Percentiles rank a stretch among this genome's conserved stretches.
Conservation (phyloP, 2,113 vertebrate species). For the Illadopsis cleaveri region DNA sequence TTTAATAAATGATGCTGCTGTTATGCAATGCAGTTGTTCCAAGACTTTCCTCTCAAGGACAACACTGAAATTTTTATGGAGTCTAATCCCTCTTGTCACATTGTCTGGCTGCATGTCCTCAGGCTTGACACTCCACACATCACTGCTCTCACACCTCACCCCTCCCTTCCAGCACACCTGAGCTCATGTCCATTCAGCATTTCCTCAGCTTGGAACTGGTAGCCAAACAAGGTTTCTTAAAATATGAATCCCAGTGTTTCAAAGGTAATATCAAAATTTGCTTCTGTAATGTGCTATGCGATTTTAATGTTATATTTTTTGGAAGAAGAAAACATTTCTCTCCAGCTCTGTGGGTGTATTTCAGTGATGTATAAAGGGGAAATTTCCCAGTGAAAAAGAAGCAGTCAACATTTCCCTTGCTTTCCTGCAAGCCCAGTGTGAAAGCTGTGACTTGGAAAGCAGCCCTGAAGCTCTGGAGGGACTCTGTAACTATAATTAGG, state of each 20-base stretch:
- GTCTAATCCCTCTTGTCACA: background rate
- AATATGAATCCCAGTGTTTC: background rate
- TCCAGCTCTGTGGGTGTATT: background rate
- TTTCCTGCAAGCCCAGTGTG: background rate
- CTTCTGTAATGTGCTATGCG: background rate
- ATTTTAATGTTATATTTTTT: background rate
- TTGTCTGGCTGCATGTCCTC: background rate
- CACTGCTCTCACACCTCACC: background rate
- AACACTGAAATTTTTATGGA: background rate
- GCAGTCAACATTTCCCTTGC: background rate
- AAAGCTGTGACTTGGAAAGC: background rate
- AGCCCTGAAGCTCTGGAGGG: background rate
- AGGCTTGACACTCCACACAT: background rate
- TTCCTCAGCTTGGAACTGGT: background rate
- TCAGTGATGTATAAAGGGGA: background rate
- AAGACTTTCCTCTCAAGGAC: background rate
- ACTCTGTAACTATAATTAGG: background rate
- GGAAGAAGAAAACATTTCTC: background rate
- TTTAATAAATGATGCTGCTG: background rate
- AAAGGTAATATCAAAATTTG: background rate
- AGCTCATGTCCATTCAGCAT: rapidly evolving
- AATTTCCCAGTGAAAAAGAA: background rate
- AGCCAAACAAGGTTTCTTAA: background rate
- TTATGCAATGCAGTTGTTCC: background rate
- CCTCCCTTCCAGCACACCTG: background rate